A percentile compares a stretch with the other conserved stretches of the same genome.
These are phyloP conservation scores for Paralichthys olivaceus DNA, from an alignment of 2,113 vertebrate species.

Conservation along the genomic window DNA sequence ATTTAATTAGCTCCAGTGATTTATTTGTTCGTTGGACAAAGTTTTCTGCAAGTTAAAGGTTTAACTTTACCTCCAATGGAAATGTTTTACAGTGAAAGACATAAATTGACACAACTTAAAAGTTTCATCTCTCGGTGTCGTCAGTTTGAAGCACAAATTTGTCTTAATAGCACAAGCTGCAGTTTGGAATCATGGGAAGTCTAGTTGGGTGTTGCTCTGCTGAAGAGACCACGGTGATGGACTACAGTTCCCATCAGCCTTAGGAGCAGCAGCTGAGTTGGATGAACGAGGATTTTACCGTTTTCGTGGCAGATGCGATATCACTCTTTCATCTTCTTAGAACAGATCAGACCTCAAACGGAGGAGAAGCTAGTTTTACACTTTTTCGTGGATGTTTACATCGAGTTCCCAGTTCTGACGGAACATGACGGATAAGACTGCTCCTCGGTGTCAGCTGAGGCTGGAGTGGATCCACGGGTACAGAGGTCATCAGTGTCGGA, in stretches of 20 bases:
- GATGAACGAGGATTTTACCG: background rate
- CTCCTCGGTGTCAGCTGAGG: slow-evolving; percentile 92
- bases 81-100: no score
- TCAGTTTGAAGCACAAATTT: background rate
- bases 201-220: slow-evolving; percentile 6
- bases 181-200: slow-evolving; percentile 37
- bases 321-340: background rate
- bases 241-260: background rate
- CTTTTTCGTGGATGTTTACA: background rate
- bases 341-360: background rate
- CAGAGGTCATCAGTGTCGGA: slow-evolving; percentile 97
- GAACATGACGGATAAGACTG: slow-evolving; percentile 94
- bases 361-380: background rate
- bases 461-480: slow-evolving; percentile 99
- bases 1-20: no score
- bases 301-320: background rate
- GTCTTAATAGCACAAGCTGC: background rate
- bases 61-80: no score
- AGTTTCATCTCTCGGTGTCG: background rate
- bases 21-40: no score
- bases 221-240: background rate
- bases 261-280: background rate
- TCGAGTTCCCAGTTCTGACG: background rate
- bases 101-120: no score
- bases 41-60: no score